Base-by-base conservation (phyloP, 2,797 vertebrate species). In the Intellagama lesueurii region DNA sequence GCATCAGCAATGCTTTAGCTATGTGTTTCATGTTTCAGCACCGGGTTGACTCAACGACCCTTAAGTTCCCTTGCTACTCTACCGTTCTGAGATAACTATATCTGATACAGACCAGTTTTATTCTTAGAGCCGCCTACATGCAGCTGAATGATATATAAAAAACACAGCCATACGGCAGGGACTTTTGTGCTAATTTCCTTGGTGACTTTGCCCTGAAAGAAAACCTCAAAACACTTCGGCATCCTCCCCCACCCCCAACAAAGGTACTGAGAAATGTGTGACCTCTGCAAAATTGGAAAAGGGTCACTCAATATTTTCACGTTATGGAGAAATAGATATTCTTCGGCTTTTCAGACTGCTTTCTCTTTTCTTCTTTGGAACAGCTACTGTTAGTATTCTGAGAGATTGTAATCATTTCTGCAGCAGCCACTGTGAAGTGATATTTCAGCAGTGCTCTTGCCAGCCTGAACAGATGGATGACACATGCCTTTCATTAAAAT, bases 401-500 rank as follows among this genome's bases (percentile, higher is more conserved):
- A 68, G 52, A 19, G 30, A 75, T 78, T 81, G 66, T 32, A 87
- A 78, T 35, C 16, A 87, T 66, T 83, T 87, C 60, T 82, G 70
- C 68, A 72, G 84, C 80, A 52, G n/a, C 40, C 28, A 56, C 56
- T 44, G 40, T 76, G 70, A 68, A 85, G 35, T 30, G 66, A 52
- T 69, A 92, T 78, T 80, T 56, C 47, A 90, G 88, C 0, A 0
- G n/a, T 60, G 83, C 84, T 12, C 73, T 0, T 86, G 35, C 60
- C 90, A 94, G 69, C 8, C 78, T 28, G 80, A 88, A 93, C 56
- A 91, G 93, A 92, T 24, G 82, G 56, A 17, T 40, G 9, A n/a
- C 91, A 70, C 35, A 77, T 94, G 85, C 84, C 90, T 89, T 89
- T 89, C 89, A 89, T 91, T 91, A 91, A 88, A 89, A 73, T 24